phyloP scores from a whole-genome alignment of 2,888 invertebrate species.

The Brachyopa scutellaris region DNA sequence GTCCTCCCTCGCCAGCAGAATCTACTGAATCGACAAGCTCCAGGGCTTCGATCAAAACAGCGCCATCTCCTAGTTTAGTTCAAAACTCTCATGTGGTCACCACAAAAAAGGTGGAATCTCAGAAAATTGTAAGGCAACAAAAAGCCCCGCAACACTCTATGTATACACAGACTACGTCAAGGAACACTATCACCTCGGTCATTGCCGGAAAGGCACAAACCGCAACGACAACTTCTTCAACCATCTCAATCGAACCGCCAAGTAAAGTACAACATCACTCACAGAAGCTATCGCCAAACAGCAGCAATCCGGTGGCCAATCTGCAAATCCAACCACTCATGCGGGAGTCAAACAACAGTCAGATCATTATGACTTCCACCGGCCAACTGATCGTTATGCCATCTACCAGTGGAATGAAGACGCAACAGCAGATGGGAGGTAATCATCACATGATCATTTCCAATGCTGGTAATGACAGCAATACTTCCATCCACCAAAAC shows the following conservation, averaged over 20 bases:
- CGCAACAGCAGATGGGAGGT: conserved; percentile 73
- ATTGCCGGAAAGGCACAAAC: conserved; percentile 88
- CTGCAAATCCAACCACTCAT: conserved; percentile 78
- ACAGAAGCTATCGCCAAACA: conserved; percentile 75
- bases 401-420: conserved; percentile 71
- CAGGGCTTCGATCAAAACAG: conserved; percentile 70
- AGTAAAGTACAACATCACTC: conserved; percentile 74
- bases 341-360: conserved; percentile 76
- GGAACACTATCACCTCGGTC: conserved; percentile 92
- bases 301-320: conserved; percentile 75
- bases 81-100: conserved; percentile 46
- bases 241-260: conserved; percentile 46
- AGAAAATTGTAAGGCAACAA: conserved; percentile 69
- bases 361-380: conserved; percentile 81
- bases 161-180: conserved; percentile 85
- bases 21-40: conserved; percentile 75
- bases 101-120: conserved; percentile 65
- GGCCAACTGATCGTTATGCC: conserved; percentile 81
- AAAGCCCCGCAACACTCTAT: conserved; percentile 79
- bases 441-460: conserved; percentile 75
- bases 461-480: conserved; percentile 47
- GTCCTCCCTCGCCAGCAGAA: conserved; percentile 84
- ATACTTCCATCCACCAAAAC: conserved; percentile 40
- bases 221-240: conserved; percentile 86
- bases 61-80: conserved; percentile 66